A percentile compares a stretch with the other conserved stretches of the same genome.
Evolutionary conservation across 30 jellyfish, hydroid and myxozoan species (phyloP).

Genomic region (Rhopilema esculentum): DNA sequence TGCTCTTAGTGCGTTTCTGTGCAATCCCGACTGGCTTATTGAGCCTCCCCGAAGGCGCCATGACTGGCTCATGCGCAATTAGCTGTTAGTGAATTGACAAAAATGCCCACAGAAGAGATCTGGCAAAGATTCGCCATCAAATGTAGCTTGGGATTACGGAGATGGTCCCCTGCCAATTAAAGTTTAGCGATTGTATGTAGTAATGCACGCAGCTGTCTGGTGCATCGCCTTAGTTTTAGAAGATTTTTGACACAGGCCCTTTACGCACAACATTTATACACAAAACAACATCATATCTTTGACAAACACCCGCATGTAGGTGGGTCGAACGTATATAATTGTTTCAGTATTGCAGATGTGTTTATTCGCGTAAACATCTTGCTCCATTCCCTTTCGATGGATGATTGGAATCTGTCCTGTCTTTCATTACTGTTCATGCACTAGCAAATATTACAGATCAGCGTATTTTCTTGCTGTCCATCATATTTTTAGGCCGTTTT

Average conservation of each 20-base stretch:
- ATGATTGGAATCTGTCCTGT: no score
- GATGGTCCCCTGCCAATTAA: not conserved
- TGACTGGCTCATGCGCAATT: constrained; percentile 51
- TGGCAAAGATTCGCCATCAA: not conserved
- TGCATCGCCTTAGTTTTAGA: not conserved
- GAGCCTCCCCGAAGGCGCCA: constrained; percentile 25
- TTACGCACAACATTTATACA: not conserved
- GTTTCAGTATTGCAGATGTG: not conserved
- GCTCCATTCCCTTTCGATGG: not conserved
- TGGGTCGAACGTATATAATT: no score
- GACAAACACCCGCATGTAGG: not conserved
- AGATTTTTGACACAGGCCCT: not conserved
- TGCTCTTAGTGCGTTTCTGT: constrained; percentile 58
- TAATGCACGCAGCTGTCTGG: not conserved
- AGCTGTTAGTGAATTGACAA: constrained; percentile 51
- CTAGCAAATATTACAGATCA: no score
- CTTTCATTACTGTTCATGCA: no score
- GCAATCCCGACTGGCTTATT: constrained; percentile 7
- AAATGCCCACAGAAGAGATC: not conserved
- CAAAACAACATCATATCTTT: not conserved
- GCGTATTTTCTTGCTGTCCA: no score
- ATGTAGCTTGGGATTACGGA: not conserved
- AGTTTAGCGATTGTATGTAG: not conserved
- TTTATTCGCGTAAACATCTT: not conserved
- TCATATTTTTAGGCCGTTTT: not conserved